Evolutionary conservation across 2,888 invertebrate genomes (phyloP).

Genomic region (Hypercompe scribonia): DNA sequence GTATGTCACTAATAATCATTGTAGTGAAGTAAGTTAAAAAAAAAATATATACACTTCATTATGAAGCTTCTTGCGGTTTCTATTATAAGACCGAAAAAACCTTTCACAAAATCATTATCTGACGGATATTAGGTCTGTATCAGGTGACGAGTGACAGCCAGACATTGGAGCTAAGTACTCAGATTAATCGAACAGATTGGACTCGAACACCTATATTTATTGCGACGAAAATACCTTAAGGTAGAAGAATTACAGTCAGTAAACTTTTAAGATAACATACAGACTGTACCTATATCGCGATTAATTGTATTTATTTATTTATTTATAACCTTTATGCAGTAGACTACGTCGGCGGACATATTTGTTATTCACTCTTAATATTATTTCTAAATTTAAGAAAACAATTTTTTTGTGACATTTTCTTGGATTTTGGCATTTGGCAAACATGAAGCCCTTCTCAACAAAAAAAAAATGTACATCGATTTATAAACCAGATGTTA

Average conservation of each 20-base stretch:
- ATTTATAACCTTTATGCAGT: too few relatives aligned
- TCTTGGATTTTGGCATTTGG: too few relatives aligned
- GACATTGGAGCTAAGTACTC: neutral
- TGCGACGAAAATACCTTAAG: neutral
- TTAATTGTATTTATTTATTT: too few relatives aligned
- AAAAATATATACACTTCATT: neutral
- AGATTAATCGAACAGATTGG: constrained; percentile 8
- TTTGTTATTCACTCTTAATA: too few relatives aligned
- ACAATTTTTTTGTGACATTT: too few relatives aligned
- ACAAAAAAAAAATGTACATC: too few relatives aligned
- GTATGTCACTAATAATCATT: too few relatives aligned
- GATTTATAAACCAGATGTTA: too few relatives aligned
- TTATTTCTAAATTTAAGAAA: too few relatives aligned
- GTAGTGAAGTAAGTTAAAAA: neutral
- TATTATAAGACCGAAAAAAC: neutral
- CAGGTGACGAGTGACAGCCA: constrained; percentile 19
- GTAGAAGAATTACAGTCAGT: neutral
- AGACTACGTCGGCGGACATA: too few relatives aligned
- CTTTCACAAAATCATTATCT: constrained; percentile 24
- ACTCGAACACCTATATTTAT: neutral
- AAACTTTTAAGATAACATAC: too few relatives aligned
- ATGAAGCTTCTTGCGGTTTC: neutral
- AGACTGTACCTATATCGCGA: neutral
- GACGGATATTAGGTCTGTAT: constrained; percentile 44
- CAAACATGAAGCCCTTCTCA: too few relatives aligned